Evolutionary conservation across 2,113 vertebrate genomes (phyloP).

Genomic region (Orcinus orca): DNA sequence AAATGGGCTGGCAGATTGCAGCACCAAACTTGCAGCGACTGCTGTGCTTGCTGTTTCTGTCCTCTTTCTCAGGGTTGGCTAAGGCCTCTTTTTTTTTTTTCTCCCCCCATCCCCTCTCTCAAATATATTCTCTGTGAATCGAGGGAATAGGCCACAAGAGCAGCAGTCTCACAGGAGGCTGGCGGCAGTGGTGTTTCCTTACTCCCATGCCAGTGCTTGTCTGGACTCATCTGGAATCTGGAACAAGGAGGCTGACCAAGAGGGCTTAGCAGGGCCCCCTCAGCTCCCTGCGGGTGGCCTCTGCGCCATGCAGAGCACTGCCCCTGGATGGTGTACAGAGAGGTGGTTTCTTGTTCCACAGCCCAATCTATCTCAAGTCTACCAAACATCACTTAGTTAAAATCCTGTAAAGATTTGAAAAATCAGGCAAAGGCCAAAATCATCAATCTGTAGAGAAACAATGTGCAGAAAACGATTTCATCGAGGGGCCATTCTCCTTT

Average conservation of each 20-base stretch:
- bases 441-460: background rate
- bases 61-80: background rate
- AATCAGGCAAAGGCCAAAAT: background rate
- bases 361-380: background rate
- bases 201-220: background rate
- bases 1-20: constrained; percentile 56
- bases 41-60: background rate
- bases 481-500: background rate
- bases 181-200: background rate
- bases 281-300: background rate
- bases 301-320: background rate
- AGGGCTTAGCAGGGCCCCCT: background rate
- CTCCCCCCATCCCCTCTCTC: background rate
- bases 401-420: constrained; percentile 1
- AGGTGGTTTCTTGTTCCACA: background rate
- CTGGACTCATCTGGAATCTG: background rate
- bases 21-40: background rate
- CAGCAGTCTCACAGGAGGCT: background rate
- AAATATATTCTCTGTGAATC: background rate
- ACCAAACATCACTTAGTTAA: background rate
- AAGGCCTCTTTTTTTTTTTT: background rate
- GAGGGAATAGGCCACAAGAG: background rate
- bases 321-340: fast-evolving
- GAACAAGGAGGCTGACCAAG: background rate
- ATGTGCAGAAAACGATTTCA: background rate